Evolutionary conservation across 2,113 vertebrate genomes (phyloP), one percentile per base, ranked within the genome.

Genomic region (Rhabdornis inornatus): DNA sequence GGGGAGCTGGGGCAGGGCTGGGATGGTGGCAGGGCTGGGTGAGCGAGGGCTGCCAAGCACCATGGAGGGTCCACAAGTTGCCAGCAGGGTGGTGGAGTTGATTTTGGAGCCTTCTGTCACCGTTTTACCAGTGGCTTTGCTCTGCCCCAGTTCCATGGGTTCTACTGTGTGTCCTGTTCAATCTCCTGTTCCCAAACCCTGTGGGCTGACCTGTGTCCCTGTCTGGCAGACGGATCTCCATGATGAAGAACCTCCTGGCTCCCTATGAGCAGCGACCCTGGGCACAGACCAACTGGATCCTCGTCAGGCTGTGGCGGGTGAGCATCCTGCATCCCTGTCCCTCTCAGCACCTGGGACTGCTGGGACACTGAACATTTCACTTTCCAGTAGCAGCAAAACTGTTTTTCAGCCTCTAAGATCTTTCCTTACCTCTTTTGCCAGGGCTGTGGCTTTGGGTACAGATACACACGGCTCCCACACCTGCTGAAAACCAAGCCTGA

Each of bases 201-300:
- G 56, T 55, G 59, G 60, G 64, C 60, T 93, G 55, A 96, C 23
- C 57, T 20, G 1, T 63, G 37, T 80, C 75, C 53, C 83, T 78
- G 47, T 83, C 70, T 77, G 44, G 6, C 95, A 99, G 99, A 82
- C 98, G 99, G 15, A 97, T 99, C 10, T 98, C 98, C 87, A 99
- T 99, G 99, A 99, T 99, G 98, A 99, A 97, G 96, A 99, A 99
- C 94, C 98, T 99, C 42, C 95, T 99, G 95, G 99, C 99, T 55
- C 99, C 99, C 1, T 99, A 99, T 14, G 99, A 99, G 81, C 99
- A 99, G 97, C 98, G 99, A 69, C 99, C 99, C 20, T 99, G 99
- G 99, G 99, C 99, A 33, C 99, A 99, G 97, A 99, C 99, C 90
- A 99, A 99, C 97, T 99, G 99, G 99, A 99, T 99, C 92, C 98